phyloP scores from a whole-genome alignment of 2,888 invertebrate genomes.

The Drosophila atripex region DNA sequence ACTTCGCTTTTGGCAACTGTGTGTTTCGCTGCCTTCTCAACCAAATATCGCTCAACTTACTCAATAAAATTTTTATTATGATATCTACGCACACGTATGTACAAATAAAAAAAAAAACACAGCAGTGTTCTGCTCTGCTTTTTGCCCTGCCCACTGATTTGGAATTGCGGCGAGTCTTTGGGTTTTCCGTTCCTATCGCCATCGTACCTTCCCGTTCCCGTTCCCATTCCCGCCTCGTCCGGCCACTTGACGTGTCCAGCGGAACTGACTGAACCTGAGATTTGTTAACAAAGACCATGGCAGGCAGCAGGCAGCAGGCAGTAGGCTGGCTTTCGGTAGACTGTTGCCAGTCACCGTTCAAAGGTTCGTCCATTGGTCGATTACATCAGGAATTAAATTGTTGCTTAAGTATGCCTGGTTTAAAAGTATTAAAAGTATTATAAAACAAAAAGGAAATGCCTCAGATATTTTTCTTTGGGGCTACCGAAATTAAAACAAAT shows the following conservation, averaged over 20 bases:
- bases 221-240: neutral
- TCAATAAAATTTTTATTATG: constrained; percentile 83
- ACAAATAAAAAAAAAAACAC: neutral
- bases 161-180: constrained; percentile 32
- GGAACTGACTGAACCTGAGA: constrained; percentile 35
- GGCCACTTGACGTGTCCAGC: constrained; percentile 37
- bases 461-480: no score
- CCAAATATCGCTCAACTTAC: constrained; percentile 74
- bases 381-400: constrained; percentile 6
- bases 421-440: no score
- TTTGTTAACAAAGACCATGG: constrained; percentile 48
- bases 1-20: constrained; percentile 41
- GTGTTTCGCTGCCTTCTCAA: constrained; percentile 9
- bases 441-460: no score
- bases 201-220: neutral
- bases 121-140: constrained; percentile 2
- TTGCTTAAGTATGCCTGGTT: neutral
- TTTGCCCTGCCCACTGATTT: constrained; percentile 35
- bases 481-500: no score
- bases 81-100: constrained; percentile 75
- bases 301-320: neutral
- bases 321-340: no score
- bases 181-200: constrained; percentile 42
- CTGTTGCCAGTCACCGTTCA: constrained; percentile 28
- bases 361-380: constrained; percentile 11